Evolutionary conservation across 2,888 invertebrate genomes (phyloP).

Genomic region (Agrochola lychnidis): DNA sequence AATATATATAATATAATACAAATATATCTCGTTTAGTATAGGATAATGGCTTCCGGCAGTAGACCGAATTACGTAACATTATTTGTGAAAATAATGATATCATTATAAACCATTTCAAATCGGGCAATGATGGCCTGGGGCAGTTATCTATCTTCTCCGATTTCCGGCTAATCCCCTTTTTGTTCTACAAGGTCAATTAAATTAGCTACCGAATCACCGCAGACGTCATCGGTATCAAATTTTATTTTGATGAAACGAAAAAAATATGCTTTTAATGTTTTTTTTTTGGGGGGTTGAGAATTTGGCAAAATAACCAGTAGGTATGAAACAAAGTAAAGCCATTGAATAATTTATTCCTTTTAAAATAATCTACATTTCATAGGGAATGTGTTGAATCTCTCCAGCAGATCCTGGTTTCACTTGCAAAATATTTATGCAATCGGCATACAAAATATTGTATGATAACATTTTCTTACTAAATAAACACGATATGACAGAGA

Average conservation of each 20-base stretch:
- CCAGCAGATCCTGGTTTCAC: not conserved
- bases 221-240: too few relatives aligned
- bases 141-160: not conserved
- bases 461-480: slow-evolving; percentile 12
- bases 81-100: not conserved
- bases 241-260: too few relatives aligned
- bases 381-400: not conserved
- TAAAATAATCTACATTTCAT: not conserved
- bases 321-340: not conserved
- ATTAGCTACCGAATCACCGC: too few relatives aligned
- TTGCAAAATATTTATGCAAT: slow-evolving; percentile 7
- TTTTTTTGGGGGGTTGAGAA: too few relatives aligned
- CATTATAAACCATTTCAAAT: not conserved
- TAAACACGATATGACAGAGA: slow-evolving; percentile 29
- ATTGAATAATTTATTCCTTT: not conserved
- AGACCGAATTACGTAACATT: not conserved
- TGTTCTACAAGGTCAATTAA: not conserved
- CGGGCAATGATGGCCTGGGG: not conserved
- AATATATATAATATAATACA: too few relatives aligned
- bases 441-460: not conserved
- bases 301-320: not conserved
- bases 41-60: not conserved
- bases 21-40: too few relatives aligned
- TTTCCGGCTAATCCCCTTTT: not conserved
- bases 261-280: too few relatives aligned